Conservation (phyloP, 2,113 vertebrate species). For the Propithecus coquereli region DNA sequence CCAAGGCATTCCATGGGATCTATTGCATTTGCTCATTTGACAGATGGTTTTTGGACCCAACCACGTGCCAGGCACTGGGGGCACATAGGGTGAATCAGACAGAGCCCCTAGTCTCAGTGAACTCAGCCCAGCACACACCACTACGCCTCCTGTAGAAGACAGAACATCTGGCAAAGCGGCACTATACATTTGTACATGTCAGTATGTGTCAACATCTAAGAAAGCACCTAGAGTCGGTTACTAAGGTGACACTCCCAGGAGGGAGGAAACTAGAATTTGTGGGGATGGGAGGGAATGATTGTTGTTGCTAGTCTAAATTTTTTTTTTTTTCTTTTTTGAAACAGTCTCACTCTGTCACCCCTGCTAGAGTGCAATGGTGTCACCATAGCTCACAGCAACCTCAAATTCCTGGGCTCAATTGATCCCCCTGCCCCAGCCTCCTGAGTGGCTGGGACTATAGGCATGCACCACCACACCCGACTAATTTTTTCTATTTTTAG, state of each 20-base stretch:
- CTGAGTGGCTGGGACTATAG: too few species aligned
- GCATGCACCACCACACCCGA: accelerated
- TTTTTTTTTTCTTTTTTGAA: too few species aligned
- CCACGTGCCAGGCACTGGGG: not conserved
- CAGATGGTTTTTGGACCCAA: not conserved
- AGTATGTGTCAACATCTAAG: not conserved
- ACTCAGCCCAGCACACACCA: not conserved
- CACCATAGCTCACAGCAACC: too few species aligned
- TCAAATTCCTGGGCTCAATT: too few species aligned
- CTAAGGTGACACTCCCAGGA: not conserved
- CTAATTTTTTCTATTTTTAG: too few species aligned
- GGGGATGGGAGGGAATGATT: not conserved
- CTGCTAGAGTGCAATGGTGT: too few species aligned
- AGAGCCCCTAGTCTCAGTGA: not conserved
- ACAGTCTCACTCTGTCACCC: too few species aligned
- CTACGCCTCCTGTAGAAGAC: not conserved
- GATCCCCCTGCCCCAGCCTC: too few species aligned
- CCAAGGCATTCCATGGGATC: not conserved
- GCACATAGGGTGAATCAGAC: not conserved
- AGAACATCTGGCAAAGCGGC: accelerated
- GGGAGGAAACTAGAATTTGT: not conserved
- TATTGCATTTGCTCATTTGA: not conserved
- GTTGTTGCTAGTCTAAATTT: not conserved
- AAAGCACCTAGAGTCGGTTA: not conserved
- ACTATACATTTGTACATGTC: accelerated